These are phyloP conservation scores for Meteorus colon DNA, from an alignment of 2,888 invertebrate species.

Conservation along the genomic window DNA sequence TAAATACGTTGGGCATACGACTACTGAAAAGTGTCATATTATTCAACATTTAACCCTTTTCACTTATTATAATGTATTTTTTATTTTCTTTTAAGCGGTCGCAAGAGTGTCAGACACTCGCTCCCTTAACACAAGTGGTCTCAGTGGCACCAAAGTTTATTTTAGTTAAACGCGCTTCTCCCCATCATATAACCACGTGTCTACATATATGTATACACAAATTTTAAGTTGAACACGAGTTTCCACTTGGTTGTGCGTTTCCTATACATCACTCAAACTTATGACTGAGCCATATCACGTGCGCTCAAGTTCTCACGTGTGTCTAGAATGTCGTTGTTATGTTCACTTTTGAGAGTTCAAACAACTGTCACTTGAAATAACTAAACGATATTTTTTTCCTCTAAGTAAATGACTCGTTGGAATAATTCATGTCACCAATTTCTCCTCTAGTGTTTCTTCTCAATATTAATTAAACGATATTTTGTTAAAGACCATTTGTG, in stretches of 20 bases:
- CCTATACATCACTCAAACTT: constrained; percentile 25
- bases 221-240: constrained; percentile 60
- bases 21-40: no score
- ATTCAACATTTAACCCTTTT: not conserved
- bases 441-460: no score
- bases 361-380: not conserved
- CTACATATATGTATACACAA: constrained; percentile 27
- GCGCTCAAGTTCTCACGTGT: constrained; percentile 44
- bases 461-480: no score
- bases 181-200: constrained; percentile 45
- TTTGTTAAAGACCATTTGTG: no score
- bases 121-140: constrained; percentile 35
- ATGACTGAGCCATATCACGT: constrained; percentile 58
- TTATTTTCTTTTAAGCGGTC: not conserved
- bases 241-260: constrained; percentile 63
- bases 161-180: constrained; percentile 48
- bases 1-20: no score
- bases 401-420: not conserved
- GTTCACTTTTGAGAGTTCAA: no score
- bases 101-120: constrained; percentile 23
- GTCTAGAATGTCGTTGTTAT: not conserved
- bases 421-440: no score
- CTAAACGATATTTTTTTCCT: not conserved
- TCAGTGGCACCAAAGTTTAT: constrained; percentile 64
- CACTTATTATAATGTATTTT: not conserved